phyloP scores from a whole-genome alignment of 2,888 invertebrate species.

The Pheosia tremula region DNA sequence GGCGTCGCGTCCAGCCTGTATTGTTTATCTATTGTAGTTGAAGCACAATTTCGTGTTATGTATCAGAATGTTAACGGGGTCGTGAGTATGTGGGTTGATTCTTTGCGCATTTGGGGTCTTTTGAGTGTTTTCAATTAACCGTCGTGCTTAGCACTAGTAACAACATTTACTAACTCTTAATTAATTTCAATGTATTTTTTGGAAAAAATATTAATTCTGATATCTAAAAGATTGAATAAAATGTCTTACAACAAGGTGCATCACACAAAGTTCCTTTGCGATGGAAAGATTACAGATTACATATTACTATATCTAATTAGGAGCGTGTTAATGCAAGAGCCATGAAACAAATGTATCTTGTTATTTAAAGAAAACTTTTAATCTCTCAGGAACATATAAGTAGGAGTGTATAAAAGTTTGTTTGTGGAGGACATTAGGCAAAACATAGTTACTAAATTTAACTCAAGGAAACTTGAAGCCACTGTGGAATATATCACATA shows the following conservation, averaged over 20 bases:
- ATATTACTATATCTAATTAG: too few relatives aligned
- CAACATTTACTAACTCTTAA: too few relatives aligned
- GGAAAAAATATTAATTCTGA: too few relatives aligned
- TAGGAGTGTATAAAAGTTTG: slow-evolving; percentile 43
- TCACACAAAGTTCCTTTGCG: too few relatives aligned
- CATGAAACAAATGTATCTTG: slow-evolving; percentile 7
- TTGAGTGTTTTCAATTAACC: background rate
- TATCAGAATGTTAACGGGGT: background rate
- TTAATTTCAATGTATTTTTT: too few relatives aligned
- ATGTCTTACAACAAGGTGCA: too few relatives aligned
- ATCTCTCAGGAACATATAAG: slow-evolving; percentile 31
- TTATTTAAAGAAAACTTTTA: slow-evolving; percentile 30
- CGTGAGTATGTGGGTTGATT: background rate
- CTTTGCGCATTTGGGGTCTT: background rate
- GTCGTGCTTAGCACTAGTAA: background rate
- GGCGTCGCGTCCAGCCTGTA: slow-evolving; percentile 10
- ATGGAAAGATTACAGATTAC: too few relatives aligned
- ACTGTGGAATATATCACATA: background rate
- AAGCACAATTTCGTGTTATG: slow-evolving; percentile 5
- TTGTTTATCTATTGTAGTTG: slow-evolving; percentile 18
- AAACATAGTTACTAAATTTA: slow-evolving; percentile 48
- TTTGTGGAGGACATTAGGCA: slow-evolving; percentile 35
- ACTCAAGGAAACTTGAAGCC: slow-evolving; percentile 27
- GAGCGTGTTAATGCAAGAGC: too few relatives aligned
- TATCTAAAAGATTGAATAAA: too few relatives aligned